A percentile compares a stretch with the other conserved stretches of the same genome.
phyloP scores from a whole-genome alignment of 2,888 invertebrate species.

The Himalopsyche kuldschensis region DNA sequence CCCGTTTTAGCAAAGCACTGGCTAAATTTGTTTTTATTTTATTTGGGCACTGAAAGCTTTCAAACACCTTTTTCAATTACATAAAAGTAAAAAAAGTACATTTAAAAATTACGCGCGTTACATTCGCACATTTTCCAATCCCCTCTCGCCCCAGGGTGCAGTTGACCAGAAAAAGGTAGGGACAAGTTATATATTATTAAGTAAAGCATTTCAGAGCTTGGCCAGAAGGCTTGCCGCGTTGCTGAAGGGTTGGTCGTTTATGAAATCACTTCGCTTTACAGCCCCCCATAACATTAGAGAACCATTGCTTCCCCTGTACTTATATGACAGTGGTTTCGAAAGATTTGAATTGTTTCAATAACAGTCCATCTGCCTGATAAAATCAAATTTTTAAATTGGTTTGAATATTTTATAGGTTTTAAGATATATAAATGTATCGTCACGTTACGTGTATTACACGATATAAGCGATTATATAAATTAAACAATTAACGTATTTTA shows the following conservation, averaged over 20 bases:
- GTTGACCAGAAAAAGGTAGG: neutral
- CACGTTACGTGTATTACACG: no score
- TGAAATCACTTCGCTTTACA: neutral
- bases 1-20: neutral
- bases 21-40: neutral
- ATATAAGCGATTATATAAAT: no score
- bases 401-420: no score
- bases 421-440: no score
- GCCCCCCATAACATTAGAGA: neutral
- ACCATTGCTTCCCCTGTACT: neutral
- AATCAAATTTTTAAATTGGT: no score
- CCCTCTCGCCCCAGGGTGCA: neutral
- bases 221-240: neutral
- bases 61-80: neutral
- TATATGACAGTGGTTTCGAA: neutral
- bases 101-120: neutral
- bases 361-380: no score
- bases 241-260: neutral
- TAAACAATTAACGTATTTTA: no score
- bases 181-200: neutral
- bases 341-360: neutral
- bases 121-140: neutral
- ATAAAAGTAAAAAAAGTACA: neutral
- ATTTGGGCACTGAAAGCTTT: neutral
- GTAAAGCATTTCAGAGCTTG: neutral